Evolutionary conservation across 2,888 invertebrate genomes (phyloP).

Genomic region (Theretra japonica): DNA sequence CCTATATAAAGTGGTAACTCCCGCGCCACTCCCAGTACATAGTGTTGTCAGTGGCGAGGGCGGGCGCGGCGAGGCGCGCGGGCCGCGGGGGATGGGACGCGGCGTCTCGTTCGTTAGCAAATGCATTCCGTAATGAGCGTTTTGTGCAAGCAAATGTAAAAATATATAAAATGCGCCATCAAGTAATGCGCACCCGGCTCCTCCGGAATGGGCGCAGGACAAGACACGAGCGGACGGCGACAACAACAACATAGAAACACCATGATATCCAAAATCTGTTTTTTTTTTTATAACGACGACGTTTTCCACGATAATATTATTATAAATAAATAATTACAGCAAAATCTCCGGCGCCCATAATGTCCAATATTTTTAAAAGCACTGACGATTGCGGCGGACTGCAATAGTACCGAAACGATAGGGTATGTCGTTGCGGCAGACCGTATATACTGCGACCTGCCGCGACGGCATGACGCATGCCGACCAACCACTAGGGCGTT

Average conservation of each 20-base stretch:
- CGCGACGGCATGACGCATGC: no score
- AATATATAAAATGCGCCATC: slow-evolving; percentile 45
- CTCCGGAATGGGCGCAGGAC: slow-evolving; percentile 1
- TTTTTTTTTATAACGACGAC: no score
- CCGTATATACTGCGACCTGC: no score
- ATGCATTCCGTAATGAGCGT: slow-evolving; percentile 78
- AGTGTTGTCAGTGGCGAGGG: slow-evolving; percentile 7
- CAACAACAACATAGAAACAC: not conserved
- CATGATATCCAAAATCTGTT: no score
- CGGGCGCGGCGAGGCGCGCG: not conserved
- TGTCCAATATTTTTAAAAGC: no score
- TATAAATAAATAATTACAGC: no score
- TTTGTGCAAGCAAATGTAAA: slow-evolving; percentile 70
- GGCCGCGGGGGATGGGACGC: not conserved
- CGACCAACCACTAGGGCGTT: no score
- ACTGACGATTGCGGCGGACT: no score
- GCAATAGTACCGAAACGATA: no score
- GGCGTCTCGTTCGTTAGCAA: slow-evolving; percentile 74
- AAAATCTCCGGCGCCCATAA: no score
- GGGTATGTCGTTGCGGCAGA: no score
- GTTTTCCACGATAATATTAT: no score
- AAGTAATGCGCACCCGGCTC: slow-evolving; percentile 42
- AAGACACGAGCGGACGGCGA: not conserved
- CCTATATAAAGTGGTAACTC: not conserved
- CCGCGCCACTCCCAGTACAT: slow-evolving; percentile 1